A percentile compares a stretch with the other conserved stretches of the same genome.
These are phyloP conservation scores for Platycercus adscitus DNA, from an alignment of 2,113 vertebrate genomes.

Conservation along the genomic window DNA sequence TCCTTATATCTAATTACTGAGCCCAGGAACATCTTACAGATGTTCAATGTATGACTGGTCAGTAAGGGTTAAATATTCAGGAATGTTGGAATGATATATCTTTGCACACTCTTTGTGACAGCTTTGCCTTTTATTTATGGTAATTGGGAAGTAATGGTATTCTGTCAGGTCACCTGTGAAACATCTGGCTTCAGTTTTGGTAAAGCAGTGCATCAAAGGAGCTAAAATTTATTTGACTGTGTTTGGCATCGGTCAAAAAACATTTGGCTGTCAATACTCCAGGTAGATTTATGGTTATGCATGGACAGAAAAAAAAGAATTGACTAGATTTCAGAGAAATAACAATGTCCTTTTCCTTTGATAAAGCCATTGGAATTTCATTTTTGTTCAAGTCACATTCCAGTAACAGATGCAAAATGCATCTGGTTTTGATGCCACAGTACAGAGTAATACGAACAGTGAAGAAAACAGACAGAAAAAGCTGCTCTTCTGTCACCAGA, in stretches of 20 bases:
- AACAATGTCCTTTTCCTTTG: background rate
- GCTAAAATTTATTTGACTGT: slow-evolving; percentile 40
- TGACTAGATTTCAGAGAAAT: background rate
- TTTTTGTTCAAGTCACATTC: background rate
- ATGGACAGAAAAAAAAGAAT: background rate
- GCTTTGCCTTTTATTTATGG: slow-evolving; percentile 62
- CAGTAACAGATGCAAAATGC: background rate
- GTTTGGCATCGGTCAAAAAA: slow-evolving; percentile 40
- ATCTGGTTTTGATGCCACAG: background rate
- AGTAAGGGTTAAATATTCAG: slow-evolving; percentile 68
- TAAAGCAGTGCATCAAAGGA: slow-evolving; percentile 29
- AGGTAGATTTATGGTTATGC: background rate
- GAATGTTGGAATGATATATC: slow-evolving; percentile 39
- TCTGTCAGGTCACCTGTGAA: slow-evolving; percentile 70
- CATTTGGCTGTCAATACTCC: slow-evolving; percentile 13
- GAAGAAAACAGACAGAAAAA: background rate
- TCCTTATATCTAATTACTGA: background rate
- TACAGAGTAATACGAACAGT: background rate
- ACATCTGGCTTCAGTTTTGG: slow-evolving; percentile 70
- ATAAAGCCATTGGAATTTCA: background rate
- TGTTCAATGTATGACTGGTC: background rate
- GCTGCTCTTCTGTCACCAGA: background rate
- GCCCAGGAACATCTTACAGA: background rate
- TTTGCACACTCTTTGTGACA: slow-evolving; percentile 21
- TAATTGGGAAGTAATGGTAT: slow-evolving; percentile 45